Evolutionary conservation across 2,888 invertebrate genomes (phyloP), one percentile per base, ranked within the genome.

Genomic region (Chrysolina oricalcia): DNA sequence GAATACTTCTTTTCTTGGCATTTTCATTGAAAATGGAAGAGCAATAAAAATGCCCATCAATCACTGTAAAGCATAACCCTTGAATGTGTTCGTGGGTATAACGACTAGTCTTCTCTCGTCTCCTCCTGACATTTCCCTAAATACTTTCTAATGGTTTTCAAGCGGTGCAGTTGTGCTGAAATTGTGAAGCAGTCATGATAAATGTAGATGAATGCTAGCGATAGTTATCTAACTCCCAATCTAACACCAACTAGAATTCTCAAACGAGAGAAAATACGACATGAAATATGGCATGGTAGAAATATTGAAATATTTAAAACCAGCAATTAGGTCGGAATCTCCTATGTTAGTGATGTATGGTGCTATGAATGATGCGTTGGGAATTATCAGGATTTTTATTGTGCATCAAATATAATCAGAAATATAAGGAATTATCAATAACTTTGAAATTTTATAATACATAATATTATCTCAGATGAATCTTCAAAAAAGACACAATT

Each of bases 121-220:
- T 53, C 53, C 17, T 17, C 53, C 17, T 17, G 21, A 53, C 53
- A 53, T 53, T 53, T 53, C 53, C 53, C 53, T 53, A 53, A 53
- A 53, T 53, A 53, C 53, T 53, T 53, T 53, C 21, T 53, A 19
- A 53, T 53, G 53, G 11, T 53, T 53, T 53, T 8, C 53, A 53
- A 53, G 19, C 10, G 53, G 11, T 53, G 53, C 19, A 2, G 53
- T 27, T 8, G 43, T 13, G 13, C 9, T 11, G 9, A 11, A 53
- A 19, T 53, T 19, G 53, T 43, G 2, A 17, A 50, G 50, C 15
- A 9, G 17, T 10, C 17, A n/a, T 53, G 17, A 53, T 53, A 53
- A 53, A 21, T 19, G 9, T 53, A 11, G 10, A 53, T 11, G 53
- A 53, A 53, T 19, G 19, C 53, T 1, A 19, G 10, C 21, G 21